These are phyloP conservation scores for Drosophila seclusa DNA, from an alignment of 2,888 invertebrate genomes.

Conservation along the genomic window DNA sequence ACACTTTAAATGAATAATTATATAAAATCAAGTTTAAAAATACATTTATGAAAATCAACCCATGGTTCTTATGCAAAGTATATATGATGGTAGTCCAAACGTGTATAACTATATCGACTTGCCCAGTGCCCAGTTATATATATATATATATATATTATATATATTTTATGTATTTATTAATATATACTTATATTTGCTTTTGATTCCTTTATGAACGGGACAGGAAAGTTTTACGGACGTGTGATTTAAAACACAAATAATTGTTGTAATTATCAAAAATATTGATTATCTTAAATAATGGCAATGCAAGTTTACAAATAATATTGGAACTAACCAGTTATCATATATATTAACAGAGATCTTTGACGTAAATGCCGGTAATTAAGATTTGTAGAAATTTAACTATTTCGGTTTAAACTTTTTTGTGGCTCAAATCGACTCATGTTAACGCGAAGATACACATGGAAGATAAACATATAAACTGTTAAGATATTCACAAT, in stretches of 20 bases:
- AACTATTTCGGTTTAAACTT: background rate
- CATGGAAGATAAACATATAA: background rate
- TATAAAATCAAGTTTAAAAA: slow-evolving; percentile 4
- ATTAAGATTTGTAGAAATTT: background rate
- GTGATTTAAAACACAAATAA: background rate
- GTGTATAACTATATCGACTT: background rate
- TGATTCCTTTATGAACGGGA: too few species aligned
- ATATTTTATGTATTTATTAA: too few species aligned
- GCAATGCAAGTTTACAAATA: too few species aligned
- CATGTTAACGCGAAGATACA: background rate
- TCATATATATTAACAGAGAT: background rate
- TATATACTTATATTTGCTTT: too few species aligned
- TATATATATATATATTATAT: too few species aligned
- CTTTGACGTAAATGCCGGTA: background rate
- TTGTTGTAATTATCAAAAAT: slow-evolving; percentile 2
- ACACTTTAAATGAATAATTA: slow-evolving; percentile 2
- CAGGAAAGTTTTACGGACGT: background rate
- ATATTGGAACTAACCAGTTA: background rate
- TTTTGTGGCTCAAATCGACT: too few species aligned
- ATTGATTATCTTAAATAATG: too few species aligned
- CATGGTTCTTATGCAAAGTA: background rate
- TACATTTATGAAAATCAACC: too few species aligned
- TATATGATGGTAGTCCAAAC: background rate
- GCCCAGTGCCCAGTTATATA: too few species aligned
- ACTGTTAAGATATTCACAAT: background rate